Conservation (phyloP, 2,888 invertebrate genomes). For the Epiblema foenella region DNA sequence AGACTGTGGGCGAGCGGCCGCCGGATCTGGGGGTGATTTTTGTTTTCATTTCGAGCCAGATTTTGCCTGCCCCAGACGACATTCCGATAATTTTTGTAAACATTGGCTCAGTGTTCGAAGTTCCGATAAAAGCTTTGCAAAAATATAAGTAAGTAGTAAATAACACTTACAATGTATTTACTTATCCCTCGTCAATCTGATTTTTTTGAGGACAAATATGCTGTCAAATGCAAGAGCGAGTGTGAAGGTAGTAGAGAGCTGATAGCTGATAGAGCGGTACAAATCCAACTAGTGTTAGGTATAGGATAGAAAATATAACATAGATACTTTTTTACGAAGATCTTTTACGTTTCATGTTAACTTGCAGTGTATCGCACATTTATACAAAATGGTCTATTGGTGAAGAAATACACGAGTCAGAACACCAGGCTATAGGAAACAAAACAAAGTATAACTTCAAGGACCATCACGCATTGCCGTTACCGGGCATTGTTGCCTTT, state of each 20-base stretch:
- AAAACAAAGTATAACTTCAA: slow-evolving; percentile 57
- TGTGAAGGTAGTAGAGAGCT: too few species aligned
- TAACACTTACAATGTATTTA: too few species aligned
- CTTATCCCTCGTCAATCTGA: too few species aligned
- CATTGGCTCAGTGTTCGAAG: slow-evolving; percentile 60
- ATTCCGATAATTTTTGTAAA: slow-evolving; percentile 71
- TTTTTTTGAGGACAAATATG: too few species aligned
- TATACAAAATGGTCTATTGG: slow-evolving; percentile 67
- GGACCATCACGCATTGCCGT: slow-evolving; percentile 61
- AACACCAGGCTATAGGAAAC: slow-evolving; percentile 49
- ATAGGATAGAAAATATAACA: too few species aligned
- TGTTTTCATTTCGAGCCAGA: slow-evolving; percentile 64
- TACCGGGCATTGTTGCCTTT: slow-evolving; percentile 51
- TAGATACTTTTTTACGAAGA: not conserved
- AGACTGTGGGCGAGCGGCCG: slow-evolving; percentile 58
- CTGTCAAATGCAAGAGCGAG: too few species aligned
- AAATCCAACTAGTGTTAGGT: too few species aligned
- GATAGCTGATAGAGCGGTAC: too few species aligned
- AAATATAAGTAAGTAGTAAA: slow-evolving; percentile 59
- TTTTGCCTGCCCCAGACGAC: slow-evolving; percentile 74
- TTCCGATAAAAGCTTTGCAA: slow-evolving; percentile 63
- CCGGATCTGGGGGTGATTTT: slow-evolving; percentile 65
- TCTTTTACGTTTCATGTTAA: not conserved
- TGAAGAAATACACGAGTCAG: slow-evolving; percentile 58
- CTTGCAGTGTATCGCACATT: slow-evolving; percentile 63